Evolutionary conservation across 1,140 invertebrate genomes (phyloP), one percentile per base, ranked within the genome.

Genomic region (Temnothorax nylanderi): DNA sequence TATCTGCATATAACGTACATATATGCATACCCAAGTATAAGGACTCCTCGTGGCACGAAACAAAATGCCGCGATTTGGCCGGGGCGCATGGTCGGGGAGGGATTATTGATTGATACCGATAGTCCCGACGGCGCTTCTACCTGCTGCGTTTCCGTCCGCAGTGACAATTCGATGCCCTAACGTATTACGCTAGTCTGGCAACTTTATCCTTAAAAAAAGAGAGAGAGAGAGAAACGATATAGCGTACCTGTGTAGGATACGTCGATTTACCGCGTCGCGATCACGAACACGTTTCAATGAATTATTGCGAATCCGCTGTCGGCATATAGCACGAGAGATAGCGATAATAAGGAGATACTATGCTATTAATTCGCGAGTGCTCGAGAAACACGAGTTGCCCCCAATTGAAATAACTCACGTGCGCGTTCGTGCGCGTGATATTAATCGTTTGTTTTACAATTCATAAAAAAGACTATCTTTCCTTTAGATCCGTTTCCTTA

Each of bases 61-160:
- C 80, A 75, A 84, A 75, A 84, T 56, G 80, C 69, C 69, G 54
- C 80, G 54, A 37, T 84, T 84, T 60, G 64, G 41, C 21, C 37
- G 41, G 21, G 44, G 44, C 54, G 44, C 72, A n/a, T n/a, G 71
- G 44, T 21, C 51, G 41, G 58, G 10, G 21, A 18, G 34, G 21
- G 54, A 10, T 84, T 84, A 84, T 84, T 84, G 80, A 84, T 74
- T 84, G 80, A 84, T 74, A 84, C 80, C 54, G 69, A 84, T 75
- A 84, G 69, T 13, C 54, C 49, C 62, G 49, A 49, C 64, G 76
- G 60, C 60, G 75, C 49, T 69, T 78, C 62, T 80, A 80, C 75
- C 75, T 65, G 75, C 75, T 65, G 85, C 26, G 81, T 76, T 85
- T 76, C 47, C 74, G 47, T 67, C 76, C 26, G 34, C 64, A 84